These are phyloP conservation scores for Zelleria hepariella DNA, from an alignment of 2,888 invertebrate genomes.

Conservation along the genomic window DNA sequence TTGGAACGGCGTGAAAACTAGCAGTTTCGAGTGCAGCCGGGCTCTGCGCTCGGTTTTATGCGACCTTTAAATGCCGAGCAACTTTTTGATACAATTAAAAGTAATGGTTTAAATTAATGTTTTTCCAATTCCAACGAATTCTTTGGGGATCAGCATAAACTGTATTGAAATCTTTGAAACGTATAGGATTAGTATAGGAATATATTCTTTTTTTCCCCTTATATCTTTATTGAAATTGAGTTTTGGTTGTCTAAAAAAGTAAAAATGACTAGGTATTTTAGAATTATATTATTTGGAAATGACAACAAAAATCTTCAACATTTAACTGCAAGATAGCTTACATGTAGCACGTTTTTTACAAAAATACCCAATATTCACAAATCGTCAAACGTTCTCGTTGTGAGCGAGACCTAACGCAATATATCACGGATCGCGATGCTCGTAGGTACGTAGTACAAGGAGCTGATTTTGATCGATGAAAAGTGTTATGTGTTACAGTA, in stretches of 20 bases:
- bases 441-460: not conserved
- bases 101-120: not conserved
- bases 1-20: not conserved
- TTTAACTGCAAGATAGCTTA: too few relatives aligned
- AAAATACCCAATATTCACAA: too few relatives aligned
- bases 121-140: not conserved
- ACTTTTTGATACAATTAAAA: not conserved
- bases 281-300: too few relatives aligned
- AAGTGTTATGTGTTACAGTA: conserved; percentile 33
- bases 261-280: too few relatives aligned
- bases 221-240: too few relatives aligned
- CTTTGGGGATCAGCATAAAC: too few relatives aligned
- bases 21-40: not conserved
- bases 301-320: too few relatives aligned
- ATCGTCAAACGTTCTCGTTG: not conserved
- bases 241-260: too few relatives aligned
- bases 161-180: too few relatives aligned
- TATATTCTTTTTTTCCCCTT: too few relatives aligned
- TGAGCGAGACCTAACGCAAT: not conserved
- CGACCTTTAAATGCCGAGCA: not conserved
- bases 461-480: conserved; percentile 37
- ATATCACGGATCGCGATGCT: not conserved
- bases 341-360: too few relatives aligned
- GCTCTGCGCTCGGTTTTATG: not conserved
- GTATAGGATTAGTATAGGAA: too few relatives aligned